Evolutionary conservation across 1,140 invertebrate genomes (phyloP), one percentile per base, ranked within the genome.

Genomic region (Reticulitermes speratus): DNA sequence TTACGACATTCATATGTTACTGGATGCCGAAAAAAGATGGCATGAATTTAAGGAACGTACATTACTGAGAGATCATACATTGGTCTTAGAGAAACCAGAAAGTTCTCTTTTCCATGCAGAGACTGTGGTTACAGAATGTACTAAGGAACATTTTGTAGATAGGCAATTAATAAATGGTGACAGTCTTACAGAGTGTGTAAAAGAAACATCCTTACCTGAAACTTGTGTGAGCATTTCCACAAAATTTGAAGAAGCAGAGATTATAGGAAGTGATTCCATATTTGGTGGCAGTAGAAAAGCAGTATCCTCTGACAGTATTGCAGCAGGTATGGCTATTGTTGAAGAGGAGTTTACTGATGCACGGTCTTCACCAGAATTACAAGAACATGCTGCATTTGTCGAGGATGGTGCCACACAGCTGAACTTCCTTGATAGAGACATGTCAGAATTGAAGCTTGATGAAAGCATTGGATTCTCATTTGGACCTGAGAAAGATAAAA

Each of bases 11-110:
- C 38, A 48, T 83, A 19, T n/a, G 30, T n/a, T 88, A 55, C 44
- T 44, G 65, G 85, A 87, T 48, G 75, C 85, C 82, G 87, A 88
- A 86, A 84, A 82, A 85, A 84, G 82, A n/a, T 88, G 85, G 82
- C 44, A 83, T 44, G 82, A 83, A 83, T 19, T 44, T 9, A 44
- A 11, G 38, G 23, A 44, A 44, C 16, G 14, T 0, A 25, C 9
- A 11, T 21, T 25, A 11, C 25, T 83, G 32, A 9, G n/a, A 44
- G 32, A 32, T n/a, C 44, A 83, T 0, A 8, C n/a, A 30, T 5
- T 8, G 16, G 14, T 75, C 8, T 2, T 25, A n/a, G 65, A 75
- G 14, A 75, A 75, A 75, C 25, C n/a, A 75, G 25, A 75, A 75
- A 75, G 1, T n/a, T 7, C n/a, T 12, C 2, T 30, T 75, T 75